phyloP scores from a whole-genome alignment of 37 sponge, comb jelly and placozoan species.

The Spongia lamella region DNA sequence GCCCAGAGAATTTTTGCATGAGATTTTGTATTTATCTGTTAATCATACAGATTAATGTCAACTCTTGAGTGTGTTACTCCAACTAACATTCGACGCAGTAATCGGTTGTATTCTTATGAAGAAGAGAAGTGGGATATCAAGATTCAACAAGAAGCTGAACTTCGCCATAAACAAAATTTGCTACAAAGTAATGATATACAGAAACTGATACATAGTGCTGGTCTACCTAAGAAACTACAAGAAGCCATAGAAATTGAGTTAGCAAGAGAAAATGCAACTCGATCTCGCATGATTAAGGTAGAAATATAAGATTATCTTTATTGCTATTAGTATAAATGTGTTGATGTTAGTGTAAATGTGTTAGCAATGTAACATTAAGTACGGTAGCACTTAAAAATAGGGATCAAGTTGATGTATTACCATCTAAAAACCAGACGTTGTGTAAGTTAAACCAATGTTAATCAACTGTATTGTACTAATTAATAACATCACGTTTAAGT shows the following conservation, averaged over 20 bases:
- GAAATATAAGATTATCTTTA: too few relatives aligned
- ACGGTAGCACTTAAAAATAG: too few relatives aligned
- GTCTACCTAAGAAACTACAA: slow-evolving; percentile 49
- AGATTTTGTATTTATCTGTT: neutral
- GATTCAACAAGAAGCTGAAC: slow-evolving; percentile 47
- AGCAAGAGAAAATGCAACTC: slow-evolving; percentile 35
- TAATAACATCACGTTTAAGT: too few relatives aligned
- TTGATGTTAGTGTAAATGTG: too few relatives aligned
- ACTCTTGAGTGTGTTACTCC: neutral
- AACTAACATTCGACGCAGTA: slow-evolving; percentile 79
- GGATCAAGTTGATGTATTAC: too few relatives aligned
- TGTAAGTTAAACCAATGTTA: too few relatives aligned
- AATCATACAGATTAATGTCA: slow-evolving; percentile 1
- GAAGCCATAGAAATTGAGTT: slow-evolving; percentile 33
- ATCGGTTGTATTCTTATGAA: slow-evolving; percentile 80
- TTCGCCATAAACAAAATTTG: neutral
- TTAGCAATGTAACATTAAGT: too few relatives aligned
- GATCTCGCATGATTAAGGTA: slow-evolving; percentile 26
- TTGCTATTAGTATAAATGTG: too few relatives aligned
- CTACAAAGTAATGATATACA: neutral
- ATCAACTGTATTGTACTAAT: too few relatives aligned
- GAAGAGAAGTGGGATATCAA: slow-evolving; percentile 96
- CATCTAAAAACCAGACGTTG: too few relatives aligned
- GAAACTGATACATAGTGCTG: neutral
- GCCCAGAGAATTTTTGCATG: neutral